Conservation (phyloP, 53 echinoderm and acorn worm species). For the Paelopatides confundens region DNA sequence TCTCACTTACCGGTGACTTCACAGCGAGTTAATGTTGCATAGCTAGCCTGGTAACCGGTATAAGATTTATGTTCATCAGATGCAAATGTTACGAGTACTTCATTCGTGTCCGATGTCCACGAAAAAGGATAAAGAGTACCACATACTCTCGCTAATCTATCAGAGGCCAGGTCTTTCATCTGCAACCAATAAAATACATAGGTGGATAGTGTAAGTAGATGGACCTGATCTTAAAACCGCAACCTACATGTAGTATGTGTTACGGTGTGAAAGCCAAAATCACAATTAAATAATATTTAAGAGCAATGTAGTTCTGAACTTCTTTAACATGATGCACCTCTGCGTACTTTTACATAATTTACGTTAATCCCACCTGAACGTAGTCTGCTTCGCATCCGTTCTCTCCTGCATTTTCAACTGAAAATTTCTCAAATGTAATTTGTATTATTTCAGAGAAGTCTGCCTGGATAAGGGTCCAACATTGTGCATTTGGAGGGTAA, state of each 20-base stretch:
- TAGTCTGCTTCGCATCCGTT: constrained; percentile 31
- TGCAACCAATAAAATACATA: not conserved
- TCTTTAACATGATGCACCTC: no score
- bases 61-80: not conserved
- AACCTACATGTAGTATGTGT: no score
- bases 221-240: no score
- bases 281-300: no score
- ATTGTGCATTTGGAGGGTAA: constrained; percentile 50
- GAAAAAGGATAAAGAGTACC: constrained; percentile 35
- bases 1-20: not conserved
- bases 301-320: no score
- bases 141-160: constrained; percentile 21
- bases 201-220: no score
- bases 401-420: constrained; percentile 41
- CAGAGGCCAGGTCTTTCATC: constrained; percentile 39
- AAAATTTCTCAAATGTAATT: constrained; percentile 50
- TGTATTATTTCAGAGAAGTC: constrained; percentile 56
- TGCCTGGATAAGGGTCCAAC: constrained; percentile 49
- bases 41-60: constrained; percentile 17
- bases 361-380: not conserved
- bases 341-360: no score
- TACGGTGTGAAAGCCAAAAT: no score
- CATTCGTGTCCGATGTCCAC: constrained; percentile 54
- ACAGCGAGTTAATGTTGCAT: not conserved
- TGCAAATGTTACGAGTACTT: constrained; percentile 18